Evolutionary conservation across 2,888 invertebrate genomes (phyloP), one percentile per base, ranked within the genome.

Genomic region (Galeopsomyia nigrocyanea): DNA sequence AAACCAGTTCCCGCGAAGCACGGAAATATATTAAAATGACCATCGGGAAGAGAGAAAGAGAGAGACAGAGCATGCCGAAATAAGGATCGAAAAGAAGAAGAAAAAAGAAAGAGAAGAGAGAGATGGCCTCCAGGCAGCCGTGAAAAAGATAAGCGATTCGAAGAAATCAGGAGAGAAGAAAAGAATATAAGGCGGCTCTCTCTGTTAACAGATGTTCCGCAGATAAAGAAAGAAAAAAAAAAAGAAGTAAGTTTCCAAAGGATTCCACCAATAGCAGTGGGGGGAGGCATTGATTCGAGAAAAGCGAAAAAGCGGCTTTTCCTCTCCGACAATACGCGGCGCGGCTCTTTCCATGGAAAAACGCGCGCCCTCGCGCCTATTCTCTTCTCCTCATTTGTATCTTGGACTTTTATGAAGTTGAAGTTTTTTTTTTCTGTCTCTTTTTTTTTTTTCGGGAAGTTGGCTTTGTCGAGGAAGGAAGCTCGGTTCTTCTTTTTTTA

Each of bases 191-290:
- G 14, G 39, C 26, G 46, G 53, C 60, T 64, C 50, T 80, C 80
- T 80, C 84, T 84, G 83, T 84, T 84, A 84, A 85, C 84, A 85
- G 84, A 84, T 85, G 84, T 85, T 84, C 82, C 68, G 53, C 39
- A 82, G 84, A 85, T 86, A 85, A 84, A 26, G 5, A 26, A 26
- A 26, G 26, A 26, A 26, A 3, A 26, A 85, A 84, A 26, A 26
- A 26, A 26, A 26, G 26, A 26, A 26, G n/a, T 75, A 51, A 68
- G 57, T 58, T 78, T 80, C 82, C 82, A 82, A 83, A 80, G 80
- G 82, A 82, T 83, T 82, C 82, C 74, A 22, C 39, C 66, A 56
- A 65, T 60, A 26, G 47, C 55, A 13, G 39, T 1, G 39, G 10
- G 39, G 13, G 39, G 1, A 13, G 7, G 39, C 10, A 39, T 39